Evolutionary conservation across 2,797 vertebrate genomes (phyloP), one percentile per base, ranked within the genome.

Genomic region (Graptemys geographica): DNA sequence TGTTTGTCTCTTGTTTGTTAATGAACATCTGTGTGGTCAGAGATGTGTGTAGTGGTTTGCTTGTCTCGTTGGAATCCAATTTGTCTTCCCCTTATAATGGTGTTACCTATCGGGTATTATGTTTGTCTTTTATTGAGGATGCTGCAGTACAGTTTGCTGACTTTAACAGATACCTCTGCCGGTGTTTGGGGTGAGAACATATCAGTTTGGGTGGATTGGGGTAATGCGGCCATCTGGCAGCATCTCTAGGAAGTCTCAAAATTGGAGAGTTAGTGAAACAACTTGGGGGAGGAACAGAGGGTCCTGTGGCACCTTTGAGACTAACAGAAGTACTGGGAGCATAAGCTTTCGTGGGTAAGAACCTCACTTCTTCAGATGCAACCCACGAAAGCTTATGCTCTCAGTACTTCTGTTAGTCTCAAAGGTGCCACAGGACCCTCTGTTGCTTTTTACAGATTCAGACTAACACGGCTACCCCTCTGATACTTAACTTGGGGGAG

Each of bases 1-100:
- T 85, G 55, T 74, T 89, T 25, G 44, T 78, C n/a, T 89, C 57
- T 86, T n/a, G 79, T 89, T 89, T 89, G 69, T 79, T 86, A 85
- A 78, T 82, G 41, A 80, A 80, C 37, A 57, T 84, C 27, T 27
- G 47, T 83, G 62, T 25, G 33, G 31, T 41, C 13, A 82, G 57
- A 53, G 19, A 76, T 41, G 52, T 72, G 59, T 51, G 65, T 72
- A 81, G 31, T 33, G 52, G 53, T 86, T 52, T 37, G 25, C 76
- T 82, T 65, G 27, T 89, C 52, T 88, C n/a, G 44, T 18, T n/a
- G 12, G 51, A 79, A 33, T 83, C 72, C 85, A 84, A 51, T 83
- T 79, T 83, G 27, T 12, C 8, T 84, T 84, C 12, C 37, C 27
- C 18, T 41, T 53, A 51, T 62, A 81, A 11, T 76, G 37, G 41